Evolutionary conservation across 2,797 vertebrate genomes (phyloP), one percentile per base, ranked within the genome.

Genomic region (Enteromius anoplus): DNA sequence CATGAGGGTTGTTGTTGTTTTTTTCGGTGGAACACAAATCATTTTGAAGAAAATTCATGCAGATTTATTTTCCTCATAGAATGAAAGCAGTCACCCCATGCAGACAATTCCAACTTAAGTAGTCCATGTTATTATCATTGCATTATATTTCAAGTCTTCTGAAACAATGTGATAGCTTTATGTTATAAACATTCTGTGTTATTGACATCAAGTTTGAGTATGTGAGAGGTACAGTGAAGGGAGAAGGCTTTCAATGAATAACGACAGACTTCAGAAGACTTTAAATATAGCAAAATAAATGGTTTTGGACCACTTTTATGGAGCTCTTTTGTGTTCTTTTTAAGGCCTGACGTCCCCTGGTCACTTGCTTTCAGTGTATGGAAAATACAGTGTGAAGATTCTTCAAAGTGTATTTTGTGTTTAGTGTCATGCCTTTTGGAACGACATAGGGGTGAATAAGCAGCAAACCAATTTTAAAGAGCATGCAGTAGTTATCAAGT

Each of bases 71-170:
- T 14, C 17, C 14, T n/a, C 37, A 19, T 76, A 5, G 14, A 21
- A 29, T 77, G 75, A 32, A 32, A 62, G 40, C 40, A 23, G 76
- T 32, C 5, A 49, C 62, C 7, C 9, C 11, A 9, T 65, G 11
- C 1, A 15, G 15, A n/a, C 15, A 37, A 66, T 5, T 4, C 23
- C 3, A 47, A 14, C 40, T 23, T 17, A 47, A 26, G 8, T 26
- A 32, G 45, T 51, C 47, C 9, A 21, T 21, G 32, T 21, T 19
- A 71, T 26, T 37, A 42, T 32, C 0, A 72, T 72, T 72, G 26
- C 45, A 29, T 51, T 72, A 51, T 21, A 34, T 73, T 34, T 73
- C 10, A 73, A 53, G 19, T 73, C 29, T 73, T 53, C 37, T 69
- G n/a, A 42, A 45, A 7, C 21, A 23, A 15, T 68, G n/a, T 69